phyloP scores from a whole-genome alignment of 2,113 vertebrate species.

The Chaenogobius annularis region DNA sequence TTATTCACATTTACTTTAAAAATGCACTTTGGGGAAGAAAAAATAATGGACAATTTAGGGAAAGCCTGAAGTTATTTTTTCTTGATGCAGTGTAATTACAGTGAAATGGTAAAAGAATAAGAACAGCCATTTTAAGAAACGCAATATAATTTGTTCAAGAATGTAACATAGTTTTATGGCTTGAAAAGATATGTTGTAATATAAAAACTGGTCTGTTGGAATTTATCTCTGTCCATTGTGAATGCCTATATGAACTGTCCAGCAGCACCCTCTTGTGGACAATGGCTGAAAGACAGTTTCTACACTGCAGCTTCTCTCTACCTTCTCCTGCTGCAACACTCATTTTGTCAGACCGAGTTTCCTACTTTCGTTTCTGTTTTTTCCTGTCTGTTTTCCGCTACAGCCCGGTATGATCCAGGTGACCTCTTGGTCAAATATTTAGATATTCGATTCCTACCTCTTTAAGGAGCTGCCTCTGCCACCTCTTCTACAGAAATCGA shows the following conservation, averaged over 20 bases:
- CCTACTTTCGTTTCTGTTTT: background rate
- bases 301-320: slow-evolving; percentile 33
- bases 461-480: slow-evolving; percentile 69
- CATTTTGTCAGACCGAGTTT: slow-evolving; percentile 29
- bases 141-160: slow-evolving; percentile 50
- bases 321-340: slow-evolving; percentile 49
- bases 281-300: slow-evolving; percentile 45
- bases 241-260: slow-evolving; percentile 80
- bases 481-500: slow-evolving; percentile 66
- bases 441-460: slow-evolving; percentile 73
- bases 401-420: slow-evolving; percentile 44
- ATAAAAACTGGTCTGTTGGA: slow-evolving; percentile 39
- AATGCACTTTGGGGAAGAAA: slow-evolving; percentile 47
- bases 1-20: slow-evolving; percentile 55
- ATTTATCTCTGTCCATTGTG: slow-evolving; percentile 7
- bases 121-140: slow-evolving; percentile 61
- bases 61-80: slow-evolving; percentile 63
- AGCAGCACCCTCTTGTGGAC: slow-evolving; percentile 98
- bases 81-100: slow-evolving; percentile 73
- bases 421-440: slow-evolving; percentile 80
- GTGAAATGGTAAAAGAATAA: slow-evolving; percentile 62
- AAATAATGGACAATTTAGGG: slow-evolving; percentile 56
- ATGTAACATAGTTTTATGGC: slow-evolving; percentile 60
- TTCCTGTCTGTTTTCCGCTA: slow-evolving; percentile 44
- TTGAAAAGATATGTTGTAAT: slow-evolving; percentile 33